Evolutionary conservation across 2,797 vertebrate species (phyloP), one percentile per base, ranked within the genome.

Genomic region (Melanotaenia maccullochi): DNA sequence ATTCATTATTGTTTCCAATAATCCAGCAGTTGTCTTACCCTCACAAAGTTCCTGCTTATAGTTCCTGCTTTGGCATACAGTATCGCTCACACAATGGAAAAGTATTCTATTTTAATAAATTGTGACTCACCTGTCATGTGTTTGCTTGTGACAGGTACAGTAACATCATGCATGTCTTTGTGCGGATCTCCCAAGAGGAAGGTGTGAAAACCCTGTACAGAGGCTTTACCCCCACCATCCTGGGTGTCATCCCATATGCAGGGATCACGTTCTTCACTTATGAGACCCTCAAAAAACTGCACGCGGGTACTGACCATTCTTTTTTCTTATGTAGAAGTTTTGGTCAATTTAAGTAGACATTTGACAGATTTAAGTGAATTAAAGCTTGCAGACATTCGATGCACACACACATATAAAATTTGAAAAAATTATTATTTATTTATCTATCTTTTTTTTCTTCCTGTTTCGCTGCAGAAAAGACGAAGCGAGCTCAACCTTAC

Each of bases 251-350:
- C 63, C 98, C 98, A 0, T 99, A 99, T 0, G 97, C 98, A 0
- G 98, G 98, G 1, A 95, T 99, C 76, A 98, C 97, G 63, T 99
- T 99, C 92, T 99, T 97, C 86, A 99, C 97, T 14, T 99, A 98
- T 0, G 98, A 99, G 90, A 97, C 97, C 0, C 90, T 98, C 5
- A 99, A 99, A 90, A 98, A 97, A 71, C 68, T 97, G 0, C 97
- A 99, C 2, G 86, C 95, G 93, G 98, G 98, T 99, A 92, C 47
- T 13, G 4, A 20, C 3, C 0, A 1, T n/a, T 4, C 14, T 0
- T 35, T 16, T 33, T 20, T 4, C 12, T 0, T 9, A 35, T 5
- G 16, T 24, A 22, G 16, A 14, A 13, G 1, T 47, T 56, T 63
- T 13, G 6, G 1, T 52, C 40, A 20, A 54, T 5, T 60, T 13